Percentiles rank a stretch among this genome's conserved stretches.
These are phyloP conservation scores for Drosophila paranaensis DNA, from an alignment of 2,888 invertebrate species.

Conservation along the genomic window DNA sequence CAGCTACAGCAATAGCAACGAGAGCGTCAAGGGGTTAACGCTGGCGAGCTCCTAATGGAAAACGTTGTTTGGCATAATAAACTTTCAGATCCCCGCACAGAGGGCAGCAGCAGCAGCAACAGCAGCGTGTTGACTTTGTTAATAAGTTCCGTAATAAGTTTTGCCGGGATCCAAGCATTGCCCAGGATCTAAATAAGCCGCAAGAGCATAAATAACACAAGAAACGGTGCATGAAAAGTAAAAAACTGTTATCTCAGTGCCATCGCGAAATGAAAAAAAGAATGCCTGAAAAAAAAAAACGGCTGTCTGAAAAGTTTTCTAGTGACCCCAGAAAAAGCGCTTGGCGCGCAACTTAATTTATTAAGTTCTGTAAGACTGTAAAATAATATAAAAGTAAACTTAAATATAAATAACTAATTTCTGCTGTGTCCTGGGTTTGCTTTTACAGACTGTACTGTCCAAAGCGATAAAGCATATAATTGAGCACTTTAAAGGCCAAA, in stretches of 20 bases:
- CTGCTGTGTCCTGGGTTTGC: no score
- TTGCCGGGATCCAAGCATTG: slow-evolving; percentile 41
- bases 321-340: slow-evolving; percentile 1
- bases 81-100: slow-evolving; percentile 46
- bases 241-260: slow-evolving; percentile 15
- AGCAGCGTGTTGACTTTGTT: slow-evolving; percentile 77
- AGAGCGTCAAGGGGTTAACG: slow-evolving; percentile 9
- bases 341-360: slow-evolving; percentile 5
- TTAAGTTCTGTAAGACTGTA: not conserved
- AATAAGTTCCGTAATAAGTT: slow-evolving; percentile 79
- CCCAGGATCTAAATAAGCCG: slow-evolving; percentile 54
- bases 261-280: slow-evolving; percentile 16
- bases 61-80: slow-evolving; percentile 74
- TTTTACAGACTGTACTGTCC: no score
- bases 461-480: no score
- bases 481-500: no score
- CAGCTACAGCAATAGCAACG: slow-evolving; percentile 5
- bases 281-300: not conserved
- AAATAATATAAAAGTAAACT: not conserved
- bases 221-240: slow-evolving; percentile 30
- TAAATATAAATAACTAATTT: not conserved
- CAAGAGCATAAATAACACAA: slow-evolving; percentile 66
- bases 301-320: slow-evolving; percentile 6
- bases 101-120: slow-evolving; percentile 36
- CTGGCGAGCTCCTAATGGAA: slow-evolving; percentile 55